A percentile compares a stretch with the other conserved stretches of the same genome.
Conservation (phyloP, 2,888 invertebrate genomes). For the Pseudanteris insignis region DNA sequence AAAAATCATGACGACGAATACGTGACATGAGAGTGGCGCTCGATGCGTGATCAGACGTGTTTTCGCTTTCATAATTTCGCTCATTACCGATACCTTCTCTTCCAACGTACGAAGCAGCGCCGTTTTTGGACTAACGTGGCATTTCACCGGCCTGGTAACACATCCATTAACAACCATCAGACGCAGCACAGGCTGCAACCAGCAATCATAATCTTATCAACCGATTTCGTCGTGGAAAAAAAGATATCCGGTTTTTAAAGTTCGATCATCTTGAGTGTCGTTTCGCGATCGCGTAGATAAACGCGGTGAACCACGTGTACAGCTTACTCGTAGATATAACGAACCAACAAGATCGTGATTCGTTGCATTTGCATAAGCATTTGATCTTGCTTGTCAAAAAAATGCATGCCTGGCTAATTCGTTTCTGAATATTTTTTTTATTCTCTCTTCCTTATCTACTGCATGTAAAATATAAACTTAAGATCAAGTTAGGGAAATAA, state of each 20-base stretch:
- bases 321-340: slow-evolving; percentile 9
- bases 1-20: too few relatives aligned
- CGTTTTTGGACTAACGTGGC: slow-evolving; percentile 11
- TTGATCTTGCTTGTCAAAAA: slow-evolving; percentile 9
- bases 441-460: neutral
- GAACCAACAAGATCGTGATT: slow-evolving; percentile 4
- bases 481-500: neutral
- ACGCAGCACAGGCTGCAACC: slow-evolving; percentile 4
- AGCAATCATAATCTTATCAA: slow-evolving; percentile 28
- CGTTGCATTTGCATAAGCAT: slow-evolving; percentile 15
- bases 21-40: neutral
- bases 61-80: slow-evolving; percentile 21
- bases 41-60: slow-evolving; percentile 12
- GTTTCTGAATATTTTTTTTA: slow-evolving; percentile 9
- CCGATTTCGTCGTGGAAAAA: slow-evolving; percentile 18
- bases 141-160: slow-evolving; percentile 10
- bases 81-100: slow-evolving; percentile 13
- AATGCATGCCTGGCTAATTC: slow-evolving; percentile 5
- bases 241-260: slow-evolving; percentile 18
- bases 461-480: neutral
- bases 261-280: neutral
- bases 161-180: slow-evolving; percentile 26
- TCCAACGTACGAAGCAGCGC: neutral
- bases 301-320: slow-evolving; percentile 6
- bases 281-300: slow-evolving; percentile 14